phyloP scores from a whole-genome alignment of 2,113 vertebrate genomes.

The Oostethus manadensis region DNA sequence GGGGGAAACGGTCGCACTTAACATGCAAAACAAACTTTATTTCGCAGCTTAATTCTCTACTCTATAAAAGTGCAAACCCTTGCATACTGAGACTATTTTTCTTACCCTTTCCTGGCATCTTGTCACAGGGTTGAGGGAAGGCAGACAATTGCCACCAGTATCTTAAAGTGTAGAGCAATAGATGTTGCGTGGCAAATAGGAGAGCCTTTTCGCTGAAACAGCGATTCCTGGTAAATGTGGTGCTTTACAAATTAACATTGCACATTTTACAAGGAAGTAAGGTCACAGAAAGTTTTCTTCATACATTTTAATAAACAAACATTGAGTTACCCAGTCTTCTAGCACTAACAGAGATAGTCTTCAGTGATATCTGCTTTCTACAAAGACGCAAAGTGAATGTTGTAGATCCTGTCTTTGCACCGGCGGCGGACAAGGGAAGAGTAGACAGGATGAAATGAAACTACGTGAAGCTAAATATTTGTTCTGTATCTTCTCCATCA shows the following conservation, averaged over 20 bases:
- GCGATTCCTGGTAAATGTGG: neutral
- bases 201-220: conserved; percentile 1
- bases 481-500: conserved; percentile 38
- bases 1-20: conserved; percentile 12
- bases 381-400: neutral
- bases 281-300: neutral
- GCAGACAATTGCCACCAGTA: neutral
- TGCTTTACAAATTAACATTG: neutral
- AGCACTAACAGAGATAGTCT: neutral
- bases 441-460: conserved; percentile 21
- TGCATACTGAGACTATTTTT: conserved; percentile 16
- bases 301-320: neutral
- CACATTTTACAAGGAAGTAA: neutral
- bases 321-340: neutral
- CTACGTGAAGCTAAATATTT: conserved; percentile 40
- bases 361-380: conserved; percentile 2
- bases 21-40: conserved; percentile 22
- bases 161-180: neutral
- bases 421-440: neutral
- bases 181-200: conserved; percentile 1
- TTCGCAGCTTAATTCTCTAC: conserved; percentile 3
- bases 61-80: neutral
- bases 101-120: conserved; percentile 23
- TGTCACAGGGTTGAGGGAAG: conserved; percentile 34
- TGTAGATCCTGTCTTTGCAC: conserved; percentile 21